These are phyloP conservation scores for Eurosta solidaginis DNA, from an alignment of 1,140 invertebrate genomes.

Conservation along the genomic window DNA sequence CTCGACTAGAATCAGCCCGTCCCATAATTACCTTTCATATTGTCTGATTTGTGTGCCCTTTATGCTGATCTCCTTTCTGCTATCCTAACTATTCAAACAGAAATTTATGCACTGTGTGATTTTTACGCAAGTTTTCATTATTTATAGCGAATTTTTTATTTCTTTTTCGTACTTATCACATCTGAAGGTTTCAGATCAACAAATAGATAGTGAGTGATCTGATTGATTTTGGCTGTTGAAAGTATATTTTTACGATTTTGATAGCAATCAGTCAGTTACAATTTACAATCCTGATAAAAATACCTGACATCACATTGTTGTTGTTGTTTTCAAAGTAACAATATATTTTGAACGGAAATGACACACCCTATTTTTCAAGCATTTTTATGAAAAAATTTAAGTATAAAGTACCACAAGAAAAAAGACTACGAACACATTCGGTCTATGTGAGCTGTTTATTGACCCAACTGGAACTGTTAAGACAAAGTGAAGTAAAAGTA, in stretches of 20 bases:
- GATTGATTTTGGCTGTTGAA: conserved; percentile 9
- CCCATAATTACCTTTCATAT: neutral
- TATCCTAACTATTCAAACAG: conserved; percentile 43
- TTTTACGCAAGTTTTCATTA: conserved; percentile 38
- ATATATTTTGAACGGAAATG: no score
- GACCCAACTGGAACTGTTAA: no score
- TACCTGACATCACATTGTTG: neutral
- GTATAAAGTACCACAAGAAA: no score
- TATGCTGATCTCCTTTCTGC: neutral
- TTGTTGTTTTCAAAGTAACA: no score
- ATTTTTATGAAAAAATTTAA: no score
- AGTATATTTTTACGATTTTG: neutral
- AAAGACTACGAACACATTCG: no score
- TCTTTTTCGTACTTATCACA: neutral
- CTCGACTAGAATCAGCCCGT: no score
- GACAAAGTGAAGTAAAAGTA: no score
- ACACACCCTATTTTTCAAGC: no score
- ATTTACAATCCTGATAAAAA: neutral
- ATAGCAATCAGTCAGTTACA: neutral
- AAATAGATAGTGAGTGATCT: neutral
- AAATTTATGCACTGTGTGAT: conserved; percentile 47
- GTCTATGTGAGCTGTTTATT: no score
- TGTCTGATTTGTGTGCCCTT: neutral
- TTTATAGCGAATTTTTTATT: conserved; percentile 44
- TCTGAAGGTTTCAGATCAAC: neutral